These are phyloP conservation scores for Andrena flavipes DNA, from an alignment of 2,888 invertebrate species.

Conservation along the genomic window DNA sequence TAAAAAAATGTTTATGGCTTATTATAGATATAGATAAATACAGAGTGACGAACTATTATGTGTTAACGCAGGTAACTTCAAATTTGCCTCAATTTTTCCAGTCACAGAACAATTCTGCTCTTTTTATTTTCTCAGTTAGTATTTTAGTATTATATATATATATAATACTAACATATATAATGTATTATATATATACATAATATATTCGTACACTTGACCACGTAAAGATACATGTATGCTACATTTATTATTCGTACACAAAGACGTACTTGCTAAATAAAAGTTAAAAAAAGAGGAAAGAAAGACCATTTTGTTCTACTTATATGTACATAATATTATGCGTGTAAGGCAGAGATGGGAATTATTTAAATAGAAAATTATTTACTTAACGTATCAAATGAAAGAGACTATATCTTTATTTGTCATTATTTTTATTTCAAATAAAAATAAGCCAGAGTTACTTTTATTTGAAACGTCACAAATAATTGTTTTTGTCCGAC, in stretches of 20 bases:
- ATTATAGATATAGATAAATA: conserved; percentile 75
- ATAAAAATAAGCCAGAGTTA: too few species aligned
- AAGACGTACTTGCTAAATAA: conserved; percentile 79
- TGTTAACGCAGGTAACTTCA: conserved; percentile 59
- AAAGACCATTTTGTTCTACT: conserved; percentile 11
- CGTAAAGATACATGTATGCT: conserved; percentile 73
- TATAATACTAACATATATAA: too few species aligned
- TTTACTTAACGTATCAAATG: too few species aligned
- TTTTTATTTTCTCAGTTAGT: conserved; percentile 67
- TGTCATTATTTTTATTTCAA: too few species aligned
- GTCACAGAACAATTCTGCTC: conserved; percentile 49
- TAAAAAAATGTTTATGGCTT: conserved; percentile 77
- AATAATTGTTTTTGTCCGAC: too few species aligned
- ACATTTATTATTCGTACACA: conserved; percentile 79
- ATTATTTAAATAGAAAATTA: too few species aligned
- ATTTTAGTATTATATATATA: conserved; percentile 41
- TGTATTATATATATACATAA: conserved; percentile 49
- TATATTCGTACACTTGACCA: conserved; percentile 69
- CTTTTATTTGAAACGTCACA: too few species aligned
- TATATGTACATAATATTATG: too few species aligned
- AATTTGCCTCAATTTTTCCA: conserved; percentile 55
- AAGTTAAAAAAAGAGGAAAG: conserved; percentile 66
- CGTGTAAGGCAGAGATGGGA: too few species aligned
- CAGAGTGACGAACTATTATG: conserved; percentile 69
- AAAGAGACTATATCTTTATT: too few species aligned